Evolutionary conservation across 2,797 vertebrate species (phyloP).

Genomic region (Tamandua tetradactyla): DNA sequence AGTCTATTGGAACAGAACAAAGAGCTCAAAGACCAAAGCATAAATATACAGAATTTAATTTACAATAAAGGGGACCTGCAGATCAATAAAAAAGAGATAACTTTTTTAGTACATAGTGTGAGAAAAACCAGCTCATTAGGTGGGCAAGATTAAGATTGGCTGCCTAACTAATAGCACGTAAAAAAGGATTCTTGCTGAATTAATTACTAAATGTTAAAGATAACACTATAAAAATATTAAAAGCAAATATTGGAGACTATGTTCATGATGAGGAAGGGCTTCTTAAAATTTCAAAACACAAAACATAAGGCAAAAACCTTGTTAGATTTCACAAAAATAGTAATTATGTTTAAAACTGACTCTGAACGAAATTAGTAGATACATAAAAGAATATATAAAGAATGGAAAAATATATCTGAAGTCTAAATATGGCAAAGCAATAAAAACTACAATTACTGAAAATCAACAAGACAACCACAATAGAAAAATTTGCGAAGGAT

Average conservation of each 20-base stretch:
- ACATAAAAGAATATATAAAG: neutral
- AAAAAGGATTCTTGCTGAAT: neutral
- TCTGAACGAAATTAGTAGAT: neutral
- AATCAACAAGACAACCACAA: neutral
- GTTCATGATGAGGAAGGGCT: neutral
- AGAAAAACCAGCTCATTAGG: neutral
- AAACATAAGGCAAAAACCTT: neutral
- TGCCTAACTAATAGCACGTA: neutral
- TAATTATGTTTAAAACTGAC: neutral
- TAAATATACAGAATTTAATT: neutral
- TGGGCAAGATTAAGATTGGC: neutral
- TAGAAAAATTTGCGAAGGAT: neutral
- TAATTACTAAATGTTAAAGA: neutral
- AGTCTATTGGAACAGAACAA: neutral
- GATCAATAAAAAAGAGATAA: neutral
- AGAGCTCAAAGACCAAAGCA: neutral
- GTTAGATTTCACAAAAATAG: neutral
- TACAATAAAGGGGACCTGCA: neutral
- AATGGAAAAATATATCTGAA: neutral
- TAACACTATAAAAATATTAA: neutral
- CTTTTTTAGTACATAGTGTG: neutral
- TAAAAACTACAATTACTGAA: neutral
- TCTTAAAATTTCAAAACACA: conserved; percentile 37
- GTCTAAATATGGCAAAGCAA: neutral
- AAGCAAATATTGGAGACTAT: neutral